These are phyloP conservation scores for Erebia aethiops DNA, from an alignment of 2,888 invertebrate genomes.

Conservation along the genomic window DNA sequence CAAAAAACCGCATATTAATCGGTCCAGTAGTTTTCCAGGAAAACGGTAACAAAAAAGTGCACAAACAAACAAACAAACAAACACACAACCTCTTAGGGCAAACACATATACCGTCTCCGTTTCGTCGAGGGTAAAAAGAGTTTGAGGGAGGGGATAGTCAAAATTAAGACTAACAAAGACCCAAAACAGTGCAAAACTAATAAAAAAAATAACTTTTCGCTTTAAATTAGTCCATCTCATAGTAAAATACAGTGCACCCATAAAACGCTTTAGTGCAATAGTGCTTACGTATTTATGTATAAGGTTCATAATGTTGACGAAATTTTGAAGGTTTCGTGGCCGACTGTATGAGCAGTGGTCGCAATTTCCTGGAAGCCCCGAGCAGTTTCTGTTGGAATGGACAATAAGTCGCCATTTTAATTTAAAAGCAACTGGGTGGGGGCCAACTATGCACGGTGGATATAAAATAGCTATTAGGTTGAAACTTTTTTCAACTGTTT, in stretches of 20 bases:
- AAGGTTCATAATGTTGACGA: slow-evolving; percentile 23
- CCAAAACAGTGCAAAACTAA: not conserved
- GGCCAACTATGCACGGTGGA: slow-evolving; percentile 28
- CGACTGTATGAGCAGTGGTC: slow-evolving; percentile 42
- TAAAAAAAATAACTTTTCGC: slow-evolving; percentile 1
- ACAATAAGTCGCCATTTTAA: slow-evolving; percentile 57
- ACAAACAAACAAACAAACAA: too few species aligned
- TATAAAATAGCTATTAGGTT: slow-evolving; percentile 24
- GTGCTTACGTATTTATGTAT: slow-evolving; percentile 14
- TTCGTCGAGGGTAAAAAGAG: too few species aligned
- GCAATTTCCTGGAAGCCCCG: slow-evolving; percentile 63
- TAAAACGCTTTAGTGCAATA: not conserved
- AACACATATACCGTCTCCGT: too few species aligned
- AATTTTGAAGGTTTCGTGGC: not conserved
- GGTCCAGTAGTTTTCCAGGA: too few species aligned
- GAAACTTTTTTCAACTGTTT: not conserved
- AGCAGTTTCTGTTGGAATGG: slow-evolving; percentile 48
- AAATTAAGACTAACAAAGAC: not conserved
- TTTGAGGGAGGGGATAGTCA: too few species aligned
- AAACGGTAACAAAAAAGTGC: too few species aligned
- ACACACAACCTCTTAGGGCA: too few species aligned
- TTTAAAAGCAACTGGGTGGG: slow-evolving; percentile 49
- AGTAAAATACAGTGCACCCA: not conserved
- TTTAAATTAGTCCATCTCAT: slow-evolving; percentile 14
- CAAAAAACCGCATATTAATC: too few species aligned